Conservation (phyloP, 2,797 vertebrate species). For the Neosalanx taihuensis region DNA sequence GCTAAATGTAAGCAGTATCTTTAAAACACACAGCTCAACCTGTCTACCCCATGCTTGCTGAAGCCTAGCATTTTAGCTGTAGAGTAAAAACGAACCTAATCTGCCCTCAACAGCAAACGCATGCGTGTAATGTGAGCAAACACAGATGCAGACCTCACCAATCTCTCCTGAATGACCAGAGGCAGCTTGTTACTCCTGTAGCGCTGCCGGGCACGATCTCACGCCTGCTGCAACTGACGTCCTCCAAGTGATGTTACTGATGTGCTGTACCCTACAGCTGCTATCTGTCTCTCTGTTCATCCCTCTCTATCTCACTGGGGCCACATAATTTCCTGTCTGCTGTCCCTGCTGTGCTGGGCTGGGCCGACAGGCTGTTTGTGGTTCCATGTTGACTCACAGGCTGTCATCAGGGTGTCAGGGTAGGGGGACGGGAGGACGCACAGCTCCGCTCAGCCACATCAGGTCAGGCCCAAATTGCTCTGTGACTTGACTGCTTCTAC, state of each 20-base stretch:
- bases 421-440: not conserved
- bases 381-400: conserved; percentile 4
- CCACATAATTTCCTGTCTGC: conserved; percentile 65
- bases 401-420: conserved; percentile 7
- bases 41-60: not conserved
- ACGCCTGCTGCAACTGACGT: not conserved
- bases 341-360: not conserved
- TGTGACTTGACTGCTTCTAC: too few species aligned
- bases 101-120: not conserved
- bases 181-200: conserved; percentile 2
- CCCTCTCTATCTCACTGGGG: conserved; percentile 15
- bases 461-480: not conserved
- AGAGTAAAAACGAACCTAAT: not conserved
- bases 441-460: not conserved
- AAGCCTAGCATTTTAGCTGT: not conserved
- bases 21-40: not conserved
- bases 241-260: not conserved
- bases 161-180: conserved; percentile 1
- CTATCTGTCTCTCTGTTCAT: not conserved
- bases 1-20: not conserved
- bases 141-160: conserved; percentile 48
- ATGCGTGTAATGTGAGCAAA: not conserved
- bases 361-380: conserved; percentile 18
- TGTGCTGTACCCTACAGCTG: not conserved
- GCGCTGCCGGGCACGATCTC: not conserved